phyloP scores from a whole-genome alignment of 53 echinoderm and acorn worm species.

The Astropecten irregularis region DNA sequence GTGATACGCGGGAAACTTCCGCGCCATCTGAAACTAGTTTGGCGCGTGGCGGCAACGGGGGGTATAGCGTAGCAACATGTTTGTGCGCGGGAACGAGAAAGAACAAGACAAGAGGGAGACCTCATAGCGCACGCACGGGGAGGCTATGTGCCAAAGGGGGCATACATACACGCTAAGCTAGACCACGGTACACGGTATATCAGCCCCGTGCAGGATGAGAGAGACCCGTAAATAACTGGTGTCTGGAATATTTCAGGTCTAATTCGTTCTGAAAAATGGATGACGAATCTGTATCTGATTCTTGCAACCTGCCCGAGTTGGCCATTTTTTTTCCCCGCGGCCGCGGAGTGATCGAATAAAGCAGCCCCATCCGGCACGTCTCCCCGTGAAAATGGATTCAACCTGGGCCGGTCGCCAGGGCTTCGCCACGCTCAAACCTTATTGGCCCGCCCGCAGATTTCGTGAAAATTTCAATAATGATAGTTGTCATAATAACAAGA shows the following conservation, averaged over 20 bases:
- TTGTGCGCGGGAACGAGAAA: slow-evolving; percentile 1
- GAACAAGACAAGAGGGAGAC: not conserved
- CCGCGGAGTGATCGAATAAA: slow-evolving; percentile 38
- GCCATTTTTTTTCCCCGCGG: not conserved
- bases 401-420: no score
- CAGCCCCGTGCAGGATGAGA: not conserved
- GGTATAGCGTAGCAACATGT: slow-evolving; percentile 19
- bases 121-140: no score
- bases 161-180: no score
- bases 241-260: slow-evolving; percentile 44
- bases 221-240: slow-evolving; percentile 24
- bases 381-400: no score
- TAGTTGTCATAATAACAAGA: no score
- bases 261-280: slow-evolving; percentile 52
- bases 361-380: slow-evolving; percentile 8
- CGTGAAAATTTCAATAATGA: no score
- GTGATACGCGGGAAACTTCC: slow-evolving; percentile 53
- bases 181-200: not conserved
- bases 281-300: slow-evolving; percentile 15
- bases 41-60: slow-evolving; percentile 23
- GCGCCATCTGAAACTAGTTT: slow-evolving; percentile 55
- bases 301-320: not conserved
- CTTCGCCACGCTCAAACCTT: no score
- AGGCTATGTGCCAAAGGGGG: no score
- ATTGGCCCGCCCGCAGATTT: no score